phyloP scores from a whole-genome alignment of 2,888 invertebrate species.

The Eilema sororculum region DNA sequence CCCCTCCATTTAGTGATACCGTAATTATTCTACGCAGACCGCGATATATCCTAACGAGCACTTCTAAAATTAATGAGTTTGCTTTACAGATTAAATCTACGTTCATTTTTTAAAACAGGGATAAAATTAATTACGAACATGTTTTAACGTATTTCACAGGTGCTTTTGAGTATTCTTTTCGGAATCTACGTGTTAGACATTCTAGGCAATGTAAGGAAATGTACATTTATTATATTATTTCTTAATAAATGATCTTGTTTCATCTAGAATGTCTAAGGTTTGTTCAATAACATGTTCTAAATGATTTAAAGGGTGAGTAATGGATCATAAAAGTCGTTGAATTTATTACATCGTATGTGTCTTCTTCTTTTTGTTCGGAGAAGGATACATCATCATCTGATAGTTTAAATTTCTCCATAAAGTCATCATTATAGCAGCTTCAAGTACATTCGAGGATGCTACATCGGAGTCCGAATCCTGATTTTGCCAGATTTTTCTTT shows the following conservation, averaged over 20 bases:
- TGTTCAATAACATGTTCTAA: background rate
- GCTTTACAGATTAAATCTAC: slow-evolving; percentile 27
- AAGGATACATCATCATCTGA: too few relatives aligned
- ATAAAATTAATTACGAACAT: slow-evolving; percentile 13
- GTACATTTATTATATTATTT: background rate
- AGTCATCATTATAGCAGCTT: too few relatives aligned
- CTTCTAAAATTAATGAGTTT: slow-evolving; percentile 50
- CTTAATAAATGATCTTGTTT: background rate
- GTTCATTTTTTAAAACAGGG: slow-evolving; percentile 24
- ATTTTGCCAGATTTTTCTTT: too few relatives aligned
- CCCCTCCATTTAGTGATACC: slow-evolving; percentile 26
- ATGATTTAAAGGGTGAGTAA: background rate
- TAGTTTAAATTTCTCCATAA: too few relatives aligned
- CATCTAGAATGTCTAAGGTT: background rate
- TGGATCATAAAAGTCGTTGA: too few relatives aligned
- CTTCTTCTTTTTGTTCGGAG: background rate
- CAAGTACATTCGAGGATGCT: too few relatives aligned
- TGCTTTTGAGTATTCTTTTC: slow-evolving; percentile 3
- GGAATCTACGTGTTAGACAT: background rate
- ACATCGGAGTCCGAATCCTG: too few relatives aligned
- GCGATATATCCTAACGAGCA: slow-evolving; percentile 41
- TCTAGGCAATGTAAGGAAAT: background rate
- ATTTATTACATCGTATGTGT: too few relatives aligned
- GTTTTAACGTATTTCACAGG: background rate
- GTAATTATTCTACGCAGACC: slow-evolving; percentile 46